Base-by-base conservation (phyloP, 2,113 vertebrate species). In the Oryzias melastigma region DNA sequence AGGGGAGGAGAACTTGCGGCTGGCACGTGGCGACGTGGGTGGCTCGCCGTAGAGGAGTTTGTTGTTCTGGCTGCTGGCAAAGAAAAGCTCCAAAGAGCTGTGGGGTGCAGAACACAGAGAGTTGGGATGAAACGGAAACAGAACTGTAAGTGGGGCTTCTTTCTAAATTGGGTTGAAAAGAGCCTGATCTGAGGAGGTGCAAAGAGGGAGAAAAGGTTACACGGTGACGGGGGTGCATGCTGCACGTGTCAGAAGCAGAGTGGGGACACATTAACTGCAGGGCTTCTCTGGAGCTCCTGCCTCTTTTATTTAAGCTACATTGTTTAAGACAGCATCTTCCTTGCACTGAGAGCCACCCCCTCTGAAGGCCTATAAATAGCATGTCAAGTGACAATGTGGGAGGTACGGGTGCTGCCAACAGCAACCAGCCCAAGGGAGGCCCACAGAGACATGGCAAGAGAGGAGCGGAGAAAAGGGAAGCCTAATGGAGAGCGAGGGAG, bases 1-100 rank as follows among this genome's bases (percentile, higher is more conserved):
- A 0, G 96, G 97, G 0, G 96, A 99, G 49, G 96, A 98, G 87
- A 98, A 98, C 89, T 98, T 98, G 89, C 97, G 95, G 77, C 92
- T 96, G 78, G 93, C 96, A 0, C 95, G 81, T 0, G 97, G 97
- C 1, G 97, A 99, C 52, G 96, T 99, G 65, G 96, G 96, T 7
- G 96, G 94, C 51, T 99, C 96, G 1, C 97, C 95, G 0, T 98
- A 98, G 5, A 99, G 92, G 52, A 97, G 94, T 83, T 98, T 98
- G 89, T 89, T 97, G 89, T 92, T 98, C 89, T 98, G 96, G 76
- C 95, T 95, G 59, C 93, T 98, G 42, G 95, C 95, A 5, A 99
- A 98, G 71, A 99, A 91, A 24, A 99, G 93, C 90, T 99, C 97
- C 88, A 99, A 89, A 3, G 97, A 98, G 76, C 97, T 99, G 75